phyloP scores from a whole-genome alignment of 2,113 vertebrate genomes.

The Otus sunia region DNA sequence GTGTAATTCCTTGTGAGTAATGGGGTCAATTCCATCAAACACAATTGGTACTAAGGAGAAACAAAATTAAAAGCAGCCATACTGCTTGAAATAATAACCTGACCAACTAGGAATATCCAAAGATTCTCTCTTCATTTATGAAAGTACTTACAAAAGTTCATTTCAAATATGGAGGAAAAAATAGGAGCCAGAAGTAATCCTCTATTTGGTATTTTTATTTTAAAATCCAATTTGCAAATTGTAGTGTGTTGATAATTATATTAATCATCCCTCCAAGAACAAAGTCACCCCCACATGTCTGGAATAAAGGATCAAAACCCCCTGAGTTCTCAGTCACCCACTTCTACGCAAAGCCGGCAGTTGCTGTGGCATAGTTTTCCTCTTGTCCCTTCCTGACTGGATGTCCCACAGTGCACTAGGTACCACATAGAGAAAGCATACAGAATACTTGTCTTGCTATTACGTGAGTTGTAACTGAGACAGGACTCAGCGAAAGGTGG shows the following conservation, averaged over 20 bases:
- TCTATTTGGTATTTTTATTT: background rate
- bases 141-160: background rate
- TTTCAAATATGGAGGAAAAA: background rate
- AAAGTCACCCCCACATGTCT: background rate
- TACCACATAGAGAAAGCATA: background rate
- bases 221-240: background rate
- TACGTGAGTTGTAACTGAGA: background rate
- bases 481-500: background rate
- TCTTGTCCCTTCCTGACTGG: background rate
- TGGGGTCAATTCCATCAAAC: background rate
- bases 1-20: background rate
- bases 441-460: background rate
- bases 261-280: background rate
- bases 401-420: background rate
- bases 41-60: background rate
- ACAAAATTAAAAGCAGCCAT: background rate
- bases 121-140: background rate
- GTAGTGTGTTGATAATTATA: background rate
- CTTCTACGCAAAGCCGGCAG: background rate
- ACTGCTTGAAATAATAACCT: background rate
- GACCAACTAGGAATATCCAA: background rate
- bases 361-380: background rate
- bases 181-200: background rate
- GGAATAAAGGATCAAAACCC: background rate
- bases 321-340: background rate